A percentile compares a stretch with the other conserved stretches of the same genome.
phyloP scores from a whole-genome alignment of 2,113 vertebrate genomes.

The Silurus glanis region DNA sequence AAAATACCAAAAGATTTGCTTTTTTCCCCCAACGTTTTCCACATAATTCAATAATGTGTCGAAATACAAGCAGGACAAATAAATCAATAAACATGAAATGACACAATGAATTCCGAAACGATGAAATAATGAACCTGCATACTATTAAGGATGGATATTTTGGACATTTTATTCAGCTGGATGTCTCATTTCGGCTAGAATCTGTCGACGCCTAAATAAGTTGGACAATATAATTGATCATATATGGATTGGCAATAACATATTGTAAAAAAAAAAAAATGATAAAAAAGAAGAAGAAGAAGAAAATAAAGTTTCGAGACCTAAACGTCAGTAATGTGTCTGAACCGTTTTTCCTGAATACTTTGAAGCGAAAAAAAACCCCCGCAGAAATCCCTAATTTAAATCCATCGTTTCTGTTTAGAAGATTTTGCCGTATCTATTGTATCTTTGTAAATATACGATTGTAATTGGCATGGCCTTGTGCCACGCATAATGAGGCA shows the following conservation, averaged over 20 bases:
- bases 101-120: not conserved
- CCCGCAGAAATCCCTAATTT: not conserved
- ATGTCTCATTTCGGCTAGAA: not conserved
- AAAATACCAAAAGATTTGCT: not conserved
- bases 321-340: not conserved
- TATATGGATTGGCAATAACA: not conserved
- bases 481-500: conserved; percentile 6
- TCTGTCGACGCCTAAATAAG: not conserved
- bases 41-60: not conserved
- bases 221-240: not conserved
- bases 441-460: not conserved
- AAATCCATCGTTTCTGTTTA: not conserved
- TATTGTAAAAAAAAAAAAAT: not conserved
- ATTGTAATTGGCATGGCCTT: not conserved
- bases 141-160: not conserved
- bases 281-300: not conserved
- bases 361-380: not conserved
- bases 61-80: not conserved
- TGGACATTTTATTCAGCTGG: not conserved
- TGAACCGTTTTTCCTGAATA: not conserved
- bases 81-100: not conserved
- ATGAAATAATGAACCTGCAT: not conserved
- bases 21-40: not conserved
- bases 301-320: not conserved
- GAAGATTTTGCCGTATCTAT: not conserved